phyloP scores from a whole-genome alignment of 92 coral and sea anemone genomes.

The Parazoanthus darwini region DNA sequence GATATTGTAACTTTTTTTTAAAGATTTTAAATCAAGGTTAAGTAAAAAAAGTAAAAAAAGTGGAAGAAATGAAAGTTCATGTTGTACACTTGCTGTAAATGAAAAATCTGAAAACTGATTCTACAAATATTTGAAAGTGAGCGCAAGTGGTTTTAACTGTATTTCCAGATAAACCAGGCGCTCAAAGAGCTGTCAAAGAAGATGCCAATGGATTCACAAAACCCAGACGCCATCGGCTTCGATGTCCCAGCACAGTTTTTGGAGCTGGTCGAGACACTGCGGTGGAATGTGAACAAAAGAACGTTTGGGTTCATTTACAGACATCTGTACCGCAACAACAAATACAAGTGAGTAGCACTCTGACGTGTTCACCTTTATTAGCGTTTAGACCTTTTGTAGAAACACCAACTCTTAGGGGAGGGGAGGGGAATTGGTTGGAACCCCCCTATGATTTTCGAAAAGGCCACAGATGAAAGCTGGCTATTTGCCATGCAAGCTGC shows the following conservation, averaged over 20 bases:
- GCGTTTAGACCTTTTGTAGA: too few relatives aligned
- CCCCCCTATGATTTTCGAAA: too few relatives aligned
- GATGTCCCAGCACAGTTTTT: constrained; percentile 13
- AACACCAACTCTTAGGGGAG: too few relatives aligned
- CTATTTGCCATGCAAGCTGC: too few relatives aligned
- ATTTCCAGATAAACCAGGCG: background rate
- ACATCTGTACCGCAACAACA: background rate
- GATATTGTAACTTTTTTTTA: background rate
- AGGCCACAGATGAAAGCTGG: too few relatives aligned
- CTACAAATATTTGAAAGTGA: background rate
- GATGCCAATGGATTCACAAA: constrained; percentile 11
- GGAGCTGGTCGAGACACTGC: constrained; percentile 14
- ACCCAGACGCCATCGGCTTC: constrained; percentile 20
- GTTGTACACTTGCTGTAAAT: background rate
- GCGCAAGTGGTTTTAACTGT: background rate
- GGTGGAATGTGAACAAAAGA: constrained; percentile 23
- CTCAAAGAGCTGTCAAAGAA: constrained; percentile 7
- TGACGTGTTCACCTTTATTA: too few relatives aligned
- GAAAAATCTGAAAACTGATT: background rate
- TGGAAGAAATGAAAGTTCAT: background rate
- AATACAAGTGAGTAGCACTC: constrained; percentile 9
- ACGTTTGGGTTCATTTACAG: constrained; percentile 20
- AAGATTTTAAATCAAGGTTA: too few relatives aligned
- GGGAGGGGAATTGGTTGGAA: too few relatives aligned
- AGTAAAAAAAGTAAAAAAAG: too few relatives aligned